phyloP scores from a whole-genome alignment of 2,113 vertebrate species.

The Tragelaphus imberbis region DNA sequence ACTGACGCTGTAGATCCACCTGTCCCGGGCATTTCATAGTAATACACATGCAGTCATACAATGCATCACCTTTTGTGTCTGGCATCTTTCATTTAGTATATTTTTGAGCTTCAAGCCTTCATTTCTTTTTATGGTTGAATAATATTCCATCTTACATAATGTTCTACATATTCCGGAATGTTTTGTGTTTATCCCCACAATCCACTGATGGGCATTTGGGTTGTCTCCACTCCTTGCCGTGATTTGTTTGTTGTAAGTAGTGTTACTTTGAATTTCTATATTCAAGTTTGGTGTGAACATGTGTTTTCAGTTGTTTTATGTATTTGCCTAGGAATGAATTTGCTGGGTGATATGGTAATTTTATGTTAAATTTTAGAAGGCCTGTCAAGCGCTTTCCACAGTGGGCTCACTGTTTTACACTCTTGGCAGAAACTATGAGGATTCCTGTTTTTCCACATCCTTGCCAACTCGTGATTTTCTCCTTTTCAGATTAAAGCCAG shows the following conservation, averaged over 20 bases:
- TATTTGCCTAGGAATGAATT: background rate
- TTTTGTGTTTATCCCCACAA: background rate
- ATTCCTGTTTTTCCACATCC: too few species aligned
- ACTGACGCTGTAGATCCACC: too few species aligned
- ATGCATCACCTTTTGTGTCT: accelerated
- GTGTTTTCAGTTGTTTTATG: background rate
- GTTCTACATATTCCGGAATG: background rate
- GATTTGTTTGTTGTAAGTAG: background rate
- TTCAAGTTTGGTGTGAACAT: background rate
- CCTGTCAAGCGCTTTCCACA: background rate
- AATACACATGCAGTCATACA: accelerated
- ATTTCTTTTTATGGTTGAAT: background rate
- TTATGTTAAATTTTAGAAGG: background rate
- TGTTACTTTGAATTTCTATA: background rate
- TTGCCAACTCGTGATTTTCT: background rate
- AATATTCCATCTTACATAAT: background rate
- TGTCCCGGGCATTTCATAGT: background rate
- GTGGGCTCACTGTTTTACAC: too few species aligned
- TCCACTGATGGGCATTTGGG: background rate
- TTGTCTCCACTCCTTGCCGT: background rate
- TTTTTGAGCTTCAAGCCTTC: background rate
- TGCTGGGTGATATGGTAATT: too few species aligned
- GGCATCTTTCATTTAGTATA: background rate
- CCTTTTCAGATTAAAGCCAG: background rate
- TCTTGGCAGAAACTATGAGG: background rate